Conservation (phyloP, 2,113 vertebrate species). For the Nycticorax nycticorax region DNA sequence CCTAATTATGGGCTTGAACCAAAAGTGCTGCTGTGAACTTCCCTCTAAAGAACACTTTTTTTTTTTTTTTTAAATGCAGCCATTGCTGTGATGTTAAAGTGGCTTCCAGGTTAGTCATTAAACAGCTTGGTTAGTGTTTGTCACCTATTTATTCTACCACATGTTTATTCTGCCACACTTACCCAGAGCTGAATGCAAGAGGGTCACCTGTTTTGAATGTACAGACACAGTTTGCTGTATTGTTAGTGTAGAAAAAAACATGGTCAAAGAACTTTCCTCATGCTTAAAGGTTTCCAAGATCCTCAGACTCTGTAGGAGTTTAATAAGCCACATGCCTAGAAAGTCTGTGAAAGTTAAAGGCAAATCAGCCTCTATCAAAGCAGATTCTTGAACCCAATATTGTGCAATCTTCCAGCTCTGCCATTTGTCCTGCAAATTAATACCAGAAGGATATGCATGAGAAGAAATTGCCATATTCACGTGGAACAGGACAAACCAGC, state of each 20-base stretch:
- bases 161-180: neutral
- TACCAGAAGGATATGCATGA: neutral
- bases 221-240: neutral
- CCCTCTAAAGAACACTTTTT: neutral
- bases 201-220: neutral
- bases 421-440: neutral
- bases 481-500: neutral
- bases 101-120: neutral
- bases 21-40: neutral
- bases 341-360: neutral
- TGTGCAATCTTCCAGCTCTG: neutral
- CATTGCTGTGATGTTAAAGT: neutral
- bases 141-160: neutral
- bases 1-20: neutral
- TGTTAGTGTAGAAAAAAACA: neutral
- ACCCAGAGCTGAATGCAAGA: neutral
- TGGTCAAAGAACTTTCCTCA: neutral
- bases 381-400: neutral
- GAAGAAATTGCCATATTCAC: neutral
- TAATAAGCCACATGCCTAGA: neutral
- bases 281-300: neutral
- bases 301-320: neutral
- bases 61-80: neutral
- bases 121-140: fast-evolving
- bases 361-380: neutral